These are phyloP conservation scores for Diadophis punctatus DNA, from an alignment of 2,113 vertebrate species.

Conservation along the genomic window DNA sequence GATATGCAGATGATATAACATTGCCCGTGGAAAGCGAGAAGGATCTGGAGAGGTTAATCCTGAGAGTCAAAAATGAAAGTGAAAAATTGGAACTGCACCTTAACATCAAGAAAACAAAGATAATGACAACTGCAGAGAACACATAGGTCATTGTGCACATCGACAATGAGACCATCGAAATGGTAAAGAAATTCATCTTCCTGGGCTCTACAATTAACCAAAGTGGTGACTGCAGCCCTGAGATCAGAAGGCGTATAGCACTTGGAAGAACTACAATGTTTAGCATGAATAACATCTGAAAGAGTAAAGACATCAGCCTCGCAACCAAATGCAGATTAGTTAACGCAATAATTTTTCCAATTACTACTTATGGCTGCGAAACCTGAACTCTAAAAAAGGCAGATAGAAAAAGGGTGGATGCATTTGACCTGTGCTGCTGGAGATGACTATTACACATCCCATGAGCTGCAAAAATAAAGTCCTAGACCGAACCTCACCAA, in stretches of 20 bases:
- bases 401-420: neutral
- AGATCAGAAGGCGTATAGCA: too few relatives aligned
- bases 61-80: neutral
- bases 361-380: neutral
- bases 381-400: neutral
- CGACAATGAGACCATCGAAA: neutral
- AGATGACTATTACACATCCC: neutral
- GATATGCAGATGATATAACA: neutral
- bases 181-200: neutral
- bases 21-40: neutral
- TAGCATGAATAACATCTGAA: neutral
- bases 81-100: neutral
- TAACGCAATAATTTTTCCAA: neutral
- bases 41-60: neutral
- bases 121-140: neutral
- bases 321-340: neutral
- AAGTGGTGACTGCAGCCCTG: too few relatives aligned
- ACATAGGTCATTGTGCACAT: neutral
- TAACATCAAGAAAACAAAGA: neutral
- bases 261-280: neutral
- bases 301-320: neutral
- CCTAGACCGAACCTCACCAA: neutral
- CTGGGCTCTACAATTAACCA: neutral
- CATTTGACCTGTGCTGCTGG: neutral
- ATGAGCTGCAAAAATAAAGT: neutral